Percentiles rank a stretch among this genome's conserved stretches.
These are phyloP conservation scores for Choristoneura fumiferana DNA, from an alignment of 1,140 invertebrate genomes.

Conservation along the genomic window DNA sequence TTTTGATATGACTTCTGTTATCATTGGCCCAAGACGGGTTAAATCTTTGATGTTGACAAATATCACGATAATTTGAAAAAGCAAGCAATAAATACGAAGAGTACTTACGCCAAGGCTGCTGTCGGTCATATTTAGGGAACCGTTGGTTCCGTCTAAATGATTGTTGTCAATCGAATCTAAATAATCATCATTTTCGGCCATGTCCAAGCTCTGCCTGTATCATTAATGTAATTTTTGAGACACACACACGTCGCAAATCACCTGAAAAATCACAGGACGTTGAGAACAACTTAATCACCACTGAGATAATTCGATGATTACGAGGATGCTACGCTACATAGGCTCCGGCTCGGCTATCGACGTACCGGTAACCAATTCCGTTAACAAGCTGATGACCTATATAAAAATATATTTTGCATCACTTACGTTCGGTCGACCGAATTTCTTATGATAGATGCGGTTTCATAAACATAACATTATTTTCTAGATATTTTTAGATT, in stretches of 20 bases:
- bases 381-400: slow-evolving; percentile 48
- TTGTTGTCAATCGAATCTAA: slow-evolving; percentile 79
- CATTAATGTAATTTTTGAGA: slow-evolving; percentile 42
- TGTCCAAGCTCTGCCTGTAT: slow-evolving; percentile 53
- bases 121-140: slow-evolving; percentile 73
- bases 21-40: too few species aligned
- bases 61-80: too few species aligned
- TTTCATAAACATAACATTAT: slow-evolving; percentile 45
- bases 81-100: too few species aligned
- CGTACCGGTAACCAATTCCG: slow-evolving; percentile 75
- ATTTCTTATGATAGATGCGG: slow-evolving; percentile 32
- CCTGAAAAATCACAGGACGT: slow-evolving; percentile 27
- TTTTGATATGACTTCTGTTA: too few species aligned
- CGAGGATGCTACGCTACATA: slow-evolving; percentile 39
- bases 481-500: slow-evolving; percentile 59
- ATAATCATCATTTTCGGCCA: slow-evolving; percentile 82
- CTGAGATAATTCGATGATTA: slow-evolving; percentile 31
- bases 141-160: slow-evolving; percentile 79
- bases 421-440: slow-evolving; percentile 25
- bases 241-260: slow-evolving; percentile 22
- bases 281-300: not conserved
- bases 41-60: too few species aligned
- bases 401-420: slow-evolving; percentile 52
- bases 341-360: slow-evolving; percentile 34
- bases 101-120: slow-evolving; percentile 66